phyloP scores from a whole-genome alignment of 2,113 vertebrate genomes.

The Mastomys natalensis region DNA sequence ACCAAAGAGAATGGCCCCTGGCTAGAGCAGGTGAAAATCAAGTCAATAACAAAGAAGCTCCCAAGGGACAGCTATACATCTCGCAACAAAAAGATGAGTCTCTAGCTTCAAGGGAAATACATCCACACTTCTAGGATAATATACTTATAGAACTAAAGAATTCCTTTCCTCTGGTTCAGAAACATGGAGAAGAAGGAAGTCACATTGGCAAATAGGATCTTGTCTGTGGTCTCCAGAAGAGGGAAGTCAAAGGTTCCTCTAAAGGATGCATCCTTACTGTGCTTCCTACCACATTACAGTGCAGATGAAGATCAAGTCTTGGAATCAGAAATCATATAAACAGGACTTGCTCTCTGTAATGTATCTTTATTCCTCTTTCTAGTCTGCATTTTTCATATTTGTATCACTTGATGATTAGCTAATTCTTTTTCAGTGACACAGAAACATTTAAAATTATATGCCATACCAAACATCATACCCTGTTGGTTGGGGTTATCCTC shows the following conservation, averaged over 20 bases:
- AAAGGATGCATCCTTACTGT: accelerated
- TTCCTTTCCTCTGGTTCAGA: not conserved
- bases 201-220: not conserved
- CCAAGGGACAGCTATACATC: not conserved
- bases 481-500: not conserved
- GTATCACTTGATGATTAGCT: not conserved
- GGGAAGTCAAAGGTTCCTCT: not conserved
- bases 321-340: not conserved
- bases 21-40: not conserved
- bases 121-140: not conserved
- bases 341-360: not conserved
- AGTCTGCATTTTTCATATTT: not conserved
- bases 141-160: not conserved
- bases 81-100: not conserved
- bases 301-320: not conserved
- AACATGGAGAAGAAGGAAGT: not conserved
- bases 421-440: not conserved
- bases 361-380: not conserved
- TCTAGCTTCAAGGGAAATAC: not conserved
- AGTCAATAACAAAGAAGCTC: not conserved
- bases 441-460: not conserved
- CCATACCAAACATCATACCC: not conserved
- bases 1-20: not conserved
- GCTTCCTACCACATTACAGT: not conserved
- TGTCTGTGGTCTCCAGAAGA: not conserved